Evolutionary conservation across 2,113 vertebrate species (phyloP).

Genomic region (Sebastes schlegelii): DNA sequence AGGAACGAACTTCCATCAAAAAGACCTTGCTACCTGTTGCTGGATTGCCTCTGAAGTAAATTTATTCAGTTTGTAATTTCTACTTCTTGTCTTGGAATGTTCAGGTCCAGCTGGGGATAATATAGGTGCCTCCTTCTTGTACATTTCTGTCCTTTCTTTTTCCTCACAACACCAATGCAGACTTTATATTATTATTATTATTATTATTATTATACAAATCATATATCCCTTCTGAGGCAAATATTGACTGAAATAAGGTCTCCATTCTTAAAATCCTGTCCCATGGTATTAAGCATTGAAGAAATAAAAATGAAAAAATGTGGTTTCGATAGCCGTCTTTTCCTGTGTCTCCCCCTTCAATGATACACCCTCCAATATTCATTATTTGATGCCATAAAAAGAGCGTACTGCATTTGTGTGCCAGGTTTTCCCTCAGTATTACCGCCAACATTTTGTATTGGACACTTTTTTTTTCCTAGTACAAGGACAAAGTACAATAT

Average conservation of each 20-base stretch:
- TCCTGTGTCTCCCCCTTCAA: slow-evolving; percentile 41
- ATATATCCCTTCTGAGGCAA: slow-evolving; percentile 90
- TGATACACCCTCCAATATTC: not conserved
- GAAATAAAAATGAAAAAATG: slow-evolving; percentile 90
- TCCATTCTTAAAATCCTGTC: slow-evolving; percentile 92
- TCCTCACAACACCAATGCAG: slow-evolving; percentile 91
- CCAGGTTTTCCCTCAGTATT: not conserved
- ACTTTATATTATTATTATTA: slow-evolving; percentile 82
- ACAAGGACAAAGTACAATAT: not conserved
- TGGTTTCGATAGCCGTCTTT: slow-evolving; percentile 84
- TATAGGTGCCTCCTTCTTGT: slow-evolving; percentile 93
- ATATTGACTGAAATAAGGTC: slow-evolving; percentile 89
- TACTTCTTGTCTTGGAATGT: slow-evolving; percentile 89
- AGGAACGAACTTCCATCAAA: slow-evolving; percentile 73
- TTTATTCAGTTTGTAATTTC: slow-evolving; percentile 89
- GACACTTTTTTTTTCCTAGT: not conserved
- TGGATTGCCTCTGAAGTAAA: slow-evolving; percentile 91
- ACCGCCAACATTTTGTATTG: not conserved
- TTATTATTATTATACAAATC: slow-evolving; percentile 81
- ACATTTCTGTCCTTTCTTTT: slow-evolving; percentile 91
- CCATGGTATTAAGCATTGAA: slow-evolving; percentile 94
- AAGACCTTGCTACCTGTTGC: slow-evolving; percentile 88
- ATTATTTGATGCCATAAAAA: slow-evolving; percentile 1
- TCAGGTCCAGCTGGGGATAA: slow-evolving; percentile 88
- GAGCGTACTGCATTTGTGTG: not conserved